Base-by-base conservation (phyloP, 2,888 invertebrate species). In the Steromphala cineraria region DNA sequence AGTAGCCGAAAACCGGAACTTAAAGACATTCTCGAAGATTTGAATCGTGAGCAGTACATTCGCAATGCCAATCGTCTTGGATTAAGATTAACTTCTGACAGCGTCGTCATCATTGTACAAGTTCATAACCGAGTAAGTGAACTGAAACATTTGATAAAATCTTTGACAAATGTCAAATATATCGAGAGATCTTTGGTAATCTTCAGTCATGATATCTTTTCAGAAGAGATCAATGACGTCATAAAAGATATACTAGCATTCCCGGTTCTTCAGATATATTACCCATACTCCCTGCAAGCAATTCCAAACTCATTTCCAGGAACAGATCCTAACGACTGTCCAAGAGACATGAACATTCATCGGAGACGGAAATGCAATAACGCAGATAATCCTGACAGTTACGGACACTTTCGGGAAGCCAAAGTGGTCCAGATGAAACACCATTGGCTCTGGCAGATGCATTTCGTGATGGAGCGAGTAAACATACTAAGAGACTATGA, bases 381-480 rank as follows among this genome's bases (percentile, higher is more conserved):
- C 36, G 75, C 75, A 15, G 36, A 75, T 15, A 21, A 55, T 24
- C 62, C 74, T 17, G 80, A 80, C 71, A 55, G 19, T 17, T 80
- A 53, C 36, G 53, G 53, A 1, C 80, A 80, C 40, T 80, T 75
- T 56, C n/a, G 80, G 31, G 75, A 80, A 46, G 80, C 55, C 2
- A 74, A 80, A n/a, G 62, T 80, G 46, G n/a, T 36, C n/a, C 80
- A 80, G 46, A 74, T 80, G 74, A 80, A 80, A 40, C 80, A 80
- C 52, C 80, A 80, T 36, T 80, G 80, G 80, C 10, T 75, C 19
- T 80, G 80, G 80, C 71, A 80, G 40, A 53, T 80, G 40, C 36
- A 80, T 21, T 80, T 40, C 55, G 80, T 75, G 4, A 71, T 80
- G 28, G 67, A 80, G 8, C 8, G 55, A 15, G 46, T 80, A 4